phyloP scores from a whole-genome alignment of 2,797 vertebrate genomes.

The Hephaestus fuliginosus region DNA sequence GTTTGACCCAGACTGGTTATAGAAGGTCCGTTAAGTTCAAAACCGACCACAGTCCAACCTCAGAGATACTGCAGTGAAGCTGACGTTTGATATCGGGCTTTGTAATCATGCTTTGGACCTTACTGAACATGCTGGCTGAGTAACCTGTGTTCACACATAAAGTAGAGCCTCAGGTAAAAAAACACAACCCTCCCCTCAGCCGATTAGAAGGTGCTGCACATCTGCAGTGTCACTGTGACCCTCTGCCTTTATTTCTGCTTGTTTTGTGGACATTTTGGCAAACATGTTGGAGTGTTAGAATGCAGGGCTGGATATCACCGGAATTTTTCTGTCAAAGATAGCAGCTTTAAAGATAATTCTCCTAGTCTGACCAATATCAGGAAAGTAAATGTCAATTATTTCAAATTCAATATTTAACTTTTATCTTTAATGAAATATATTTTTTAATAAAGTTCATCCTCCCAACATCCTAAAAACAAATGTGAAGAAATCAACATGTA shows the following conservation, averaged over 20 bases:
- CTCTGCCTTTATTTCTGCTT: slow-evolving; percentile 10
- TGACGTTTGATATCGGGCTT: neutral
- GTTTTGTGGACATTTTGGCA: slow-evolving; percentile 31
- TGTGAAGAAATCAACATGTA: neutral
- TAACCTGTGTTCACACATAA: slow-evolving; percentile 7
- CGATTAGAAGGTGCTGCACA: neutral
- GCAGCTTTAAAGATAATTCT: neutral
- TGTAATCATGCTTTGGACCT: slow-evolving; percentile 2
- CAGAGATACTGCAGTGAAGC: slow-evolving; percentile 35
- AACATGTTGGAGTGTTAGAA: slow-evolving; percentile 35
- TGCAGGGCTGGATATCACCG: slow-evolving; percentile 5
- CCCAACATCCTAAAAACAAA: slow-evolving; percentile 31
- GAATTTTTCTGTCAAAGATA: neutral
- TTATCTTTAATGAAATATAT: slow-evolving; percentile 1
- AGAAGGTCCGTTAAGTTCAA: neutral
- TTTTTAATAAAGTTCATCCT: slow-evolving; percentile 19
- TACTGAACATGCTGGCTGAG: neutral
- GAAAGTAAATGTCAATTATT: slow-evolving; percentile 12
- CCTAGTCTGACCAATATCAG: neutral
- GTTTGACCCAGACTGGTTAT: slow-evolving; percentile 3
- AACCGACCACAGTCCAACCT: slow-evolving; percentile 22
- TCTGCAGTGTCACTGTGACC: slow-evolving; percentile 2
- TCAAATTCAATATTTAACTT: neutral
- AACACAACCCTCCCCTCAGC: slow-evolving; percentile 11
- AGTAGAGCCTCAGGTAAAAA: slow-evolving; percentile 2